Evolutionary conservation across 2,888 invertebrate genomes (phyloP).

Genomic region (Teinopalpus imperialis): DNA sequence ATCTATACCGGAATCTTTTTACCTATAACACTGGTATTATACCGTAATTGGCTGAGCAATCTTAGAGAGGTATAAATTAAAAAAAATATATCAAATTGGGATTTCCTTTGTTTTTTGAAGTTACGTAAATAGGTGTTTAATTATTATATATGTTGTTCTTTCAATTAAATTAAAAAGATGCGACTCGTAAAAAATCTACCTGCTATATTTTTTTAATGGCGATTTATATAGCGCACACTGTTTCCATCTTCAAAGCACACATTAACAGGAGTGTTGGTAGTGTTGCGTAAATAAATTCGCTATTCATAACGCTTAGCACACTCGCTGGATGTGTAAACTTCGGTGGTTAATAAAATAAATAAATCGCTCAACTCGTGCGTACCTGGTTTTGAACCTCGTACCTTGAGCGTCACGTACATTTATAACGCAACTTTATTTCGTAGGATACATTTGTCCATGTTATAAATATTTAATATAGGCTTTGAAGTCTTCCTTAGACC

Average conservation of each 20-base stretch:
- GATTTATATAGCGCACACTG: conserved; percentile 9
- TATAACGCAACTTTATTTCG: not conserved
- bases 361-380: conserved; percentile 55
- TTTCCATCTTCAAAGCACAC: conserved; percentile 21
- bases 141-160: too few species aligned
- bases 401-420: conserved; percentile 13
- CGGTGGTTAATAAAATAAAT: conserved; percentile 66
- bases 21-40: too few species aligned
- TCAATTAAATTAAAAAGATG: too few species aligned
- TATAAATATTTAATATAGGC: too few species aligned
- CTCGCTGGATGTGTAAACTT: conserved; percentile 48
- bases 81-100: too few species aligned
- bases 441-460: not conserved
- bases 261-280: conserved; percentile 19
- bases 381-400: conserved; percentile 42
- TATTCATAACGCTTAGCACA: conserved; percentile 48
- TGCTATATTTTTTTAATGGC: conserved; percentile 9
- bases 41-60: too few species aligned
- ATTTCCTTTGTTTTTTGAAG: too few species aligned
- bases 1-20: too few species aligned
- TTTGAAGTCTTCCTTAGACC: too few species aligned
- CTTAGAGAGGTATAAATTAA: too few species aligned
- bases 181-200: conserved; percentile 5
- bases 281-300: conserved; percentile 21
- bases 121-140: too few species aligned